Evolutionary conservation across 2,888 invertebrate genomes (phyloP), one percentile per base, ranked within the genome.

Genomic region (Zonitis immaculata): DNA sequence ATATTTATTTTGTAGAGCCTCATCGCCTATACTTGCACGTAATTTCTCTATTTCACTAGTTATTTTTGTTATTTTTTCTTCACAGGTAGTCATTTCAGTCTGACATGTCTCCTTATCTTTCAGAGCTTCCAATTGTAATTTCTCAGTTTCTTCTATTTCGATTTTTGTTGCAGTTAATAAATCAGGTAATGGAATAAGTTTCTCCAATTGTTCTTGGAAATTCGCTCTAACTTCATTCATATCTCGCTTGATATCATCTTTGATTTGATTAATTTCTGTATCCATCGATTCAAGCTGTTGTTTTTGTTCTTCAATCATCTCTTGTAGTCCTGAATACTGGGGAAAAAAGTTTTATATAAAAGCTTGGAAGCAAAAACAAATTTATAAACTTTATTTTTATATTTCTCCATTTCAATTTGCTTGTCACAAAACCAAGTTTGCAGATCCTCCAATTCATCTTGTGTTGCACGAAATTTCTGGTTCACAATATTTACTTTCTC

Each of bases 141-240:
- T 85, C 64, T 86, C 85, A 0, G 84, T 82, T 66, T 87, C 87
- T 66, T 86, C 85, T 44, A 88, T 70, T 61, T 84, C 81, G 62
- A 82, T 66, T 68, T 87, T 87, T 0, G 86, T 85, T 28, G 84
- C 82, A 66, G 85, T 86, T 58, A 88, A 71, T 25, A 87, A 78
- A 57, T 86, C 86, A 0, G 87, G 87, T 20, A 87, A 77, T 0
- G 87, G 86, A 0, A 84, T 82, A 45, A 87, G 72, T 70, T 87
- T 87, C 51, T 84, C 82, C 20, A 87, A 73, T 70, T 86, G 87
- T 65, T 86, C 86, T 78, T 87, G 86, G 74, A 87, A 87, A 70
- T 87, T 81, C 64, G 77, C 79, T 79, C 87, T 87, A 9, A 87
- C 85, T 57, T 82, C 76, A 62, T 85, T 84, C 54, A 87, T 85